Percentiles rank a stretch among this genome's conserved stretches.
phyloP scores from a whole-genome alignment of 2,888 invertebrate species.

The Oligia latruncula region DNA sequence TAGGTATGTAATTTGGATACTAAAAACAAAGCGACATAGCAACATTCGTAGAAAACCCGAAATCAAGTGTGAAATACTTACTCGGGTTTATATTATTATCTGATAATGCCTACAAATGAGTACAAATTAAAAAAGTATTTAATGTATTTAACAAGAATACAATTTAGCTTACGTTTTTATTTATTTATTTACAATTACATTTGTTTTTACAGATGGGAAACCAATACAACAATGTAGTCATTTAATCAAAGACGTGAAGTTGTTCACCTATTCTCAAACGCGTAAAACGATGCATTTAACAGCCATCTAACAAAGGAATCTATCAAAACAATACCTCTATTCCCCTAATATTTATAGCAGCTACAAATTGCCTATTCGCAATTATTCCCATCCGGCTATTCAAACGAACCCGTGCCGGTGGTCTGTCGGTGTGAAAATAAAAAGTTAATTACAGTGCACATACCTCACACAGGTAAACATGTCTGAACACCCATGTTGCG shows the following conservation, averaged over 20 bases:
- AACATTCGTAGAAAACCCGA: background rate
- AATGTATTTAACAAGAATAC: background rate
- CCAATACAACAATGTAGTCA: background rate
- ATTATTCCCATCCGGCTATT: constrained; percentile 57
- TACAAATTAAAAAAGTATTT: background rate
- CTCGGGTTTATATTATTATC: too few relatives aligned
- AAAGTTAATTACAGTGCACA: constrained; percentile 78
- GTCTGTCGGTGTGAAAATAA: constrained; percentile 73
- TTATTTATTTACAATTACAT: background rate
- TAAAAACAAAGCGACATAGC: background rate
- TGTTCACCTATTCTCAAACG: background rate
- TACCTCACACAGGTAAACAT: constrained; percentile 78
- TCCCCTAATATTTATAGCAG: constrained; percentile 43
- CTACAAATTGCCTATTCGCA: constrained; percentile 56
- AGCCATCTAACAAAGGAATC: constrained; percentile 4
- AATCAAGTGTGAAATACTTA: background rate
- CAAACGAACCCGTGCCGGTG: constrained; percentile 59
- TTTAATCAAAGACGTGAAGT: background rate
- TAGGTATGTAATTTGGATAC: background rate
- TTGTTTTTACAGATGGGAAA: background rate
- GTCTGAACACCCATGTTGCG: constrained; percentile 80
- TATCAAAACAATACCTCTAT: constrained; percentile 21
- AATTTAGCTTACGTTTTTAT: too few relatives aligned
- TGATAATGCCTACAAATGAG: background rate
- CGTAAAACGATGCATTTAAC: background rate